Base-by-base conservation (phyloP, 1,140 invertebrate genomes). In the Carcinoscorpius rotundicauda region DNA sequence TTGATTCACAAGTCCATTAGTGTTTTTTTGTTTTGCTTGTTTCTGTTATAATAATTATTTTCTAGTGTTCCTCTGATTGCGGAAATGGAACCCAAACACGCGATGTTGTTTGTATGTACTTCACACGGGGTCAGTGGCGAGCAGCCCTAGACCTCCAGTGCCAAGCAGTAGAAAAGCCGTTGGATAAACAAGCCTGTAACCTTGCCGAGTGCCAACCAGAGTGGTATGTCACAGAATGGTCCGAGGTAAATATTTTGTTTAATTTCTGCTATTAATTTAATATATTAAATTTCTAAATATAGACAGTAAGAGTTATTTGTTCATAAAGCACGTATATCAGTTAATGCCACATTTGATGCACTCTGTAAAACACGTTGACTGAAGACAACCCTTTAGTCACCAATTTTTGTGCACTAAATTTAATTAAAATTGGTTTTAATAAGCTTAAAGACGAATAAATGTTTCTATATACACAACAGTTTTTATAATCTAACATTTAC, bases 171-270 rank as follows among this genome's bases (percentile, higher is more conserved):
- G 71, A 73, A 52, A 78, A 78, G 67, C 78, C 80, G 6, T 75
- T 77, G 59, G 74, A 67, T 4, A 75, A 76, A 60, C 73, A 75
- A 67, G 60, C 76, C 66, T 82, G 82, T 73, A 73, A 76, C 69
- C 70, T 79, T 69, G 72, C 78, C 74, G 73, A 80, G 11, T 86
- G 85, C 69, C 74, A 76, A 58, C 76, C 82, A 4, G 77, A 79
- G 62, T 86, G 85, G 82, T 81, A 81, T 68, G 81, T 79, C 57
- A 82, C 82, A 3, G 82, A 85, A 9, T 86, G 85, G 85, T 77
- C 75, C 4, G 70, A 76, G 71, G 76, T 82, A 62, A 66, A 6
- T 68, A 53, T 58, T n/a, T 49, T 4, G 49, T 55, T 62, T 48
- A 48, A 60, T 51, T 60, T 29, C 9, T 49, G 69, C 60, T 49